Evolutionary conservation across 2,888 invertebrate genomes (phyloP).

Genomic region (Palloptera scutellata): DNA sequence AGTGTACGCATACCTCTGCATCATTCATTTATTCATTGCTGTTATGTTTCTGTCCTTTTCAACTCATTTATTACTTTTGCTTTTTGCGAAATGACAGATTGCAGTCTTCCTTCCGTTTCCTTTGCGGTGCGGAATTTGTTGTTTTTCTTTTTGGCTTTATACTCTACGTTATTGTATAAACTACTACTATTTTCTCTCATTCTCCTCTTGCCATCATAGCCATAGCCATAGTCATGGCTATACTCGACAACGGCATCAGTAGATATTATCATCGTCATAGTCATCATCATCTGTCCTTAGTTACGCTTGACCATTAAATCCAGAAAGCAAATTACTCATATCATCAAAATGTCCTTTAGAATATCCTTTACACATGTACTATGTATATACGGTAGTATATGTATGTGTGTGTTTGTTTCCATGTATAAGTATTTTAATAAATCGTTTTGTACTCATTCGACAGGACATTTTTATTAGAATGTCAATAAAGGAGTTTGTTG

Average conservation of each 20-base stretch:
- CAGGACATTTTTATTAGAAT: conserved; percentile 53
- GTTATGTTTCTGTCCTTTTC: background rate
- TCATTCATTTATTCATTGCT: conserved; percentile 14
- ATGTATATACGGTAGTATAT: too few relatives aligned
- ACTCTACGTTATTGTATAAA: too few relatives aligned
- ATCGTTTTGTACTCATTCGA: conserved; percentile 46
- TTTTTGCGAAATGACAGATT: conserved; percentile 28
- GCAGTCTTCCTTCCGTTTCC: conserved; percentile 12
- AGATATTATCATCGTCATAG: too few relatives aligned
- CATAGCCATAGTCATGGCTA: too few relatives aligned
- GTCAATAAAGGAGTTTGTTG: conserved; percentile 49
- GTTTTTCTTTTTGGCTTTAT: too few relatives aligned
- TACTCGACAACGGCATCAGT: too few relatives aligned
- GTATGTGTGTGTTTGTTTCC: conserved; percentile 33
- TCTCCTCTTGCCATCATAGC: too few relatives aligned
- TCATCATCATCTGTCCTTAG: conserved; percentile 10
- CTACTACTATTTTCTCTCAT: too few relatives aligned
- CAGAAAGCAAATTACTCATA: conserved; percentile 61
- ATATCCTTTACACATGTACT: conserved; percentile 37
- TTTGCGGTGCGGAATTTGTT: too few relatives aligned
- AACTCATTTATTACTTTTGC: conserved; percentile 28
- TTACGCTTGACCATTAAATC: conserved; percentile 53
- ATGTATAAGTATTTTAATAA: conserved; percentile 48
- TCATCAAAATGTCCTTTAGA: conserved; percentile 49
- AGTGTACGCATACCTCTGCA: background rate